Evolutionary conservation across 2,888 invertebrate species (phyloP), one percentile per base, ranked within the genome.

Genomic region (Leptinotarsa rubiginosa): DNA sequence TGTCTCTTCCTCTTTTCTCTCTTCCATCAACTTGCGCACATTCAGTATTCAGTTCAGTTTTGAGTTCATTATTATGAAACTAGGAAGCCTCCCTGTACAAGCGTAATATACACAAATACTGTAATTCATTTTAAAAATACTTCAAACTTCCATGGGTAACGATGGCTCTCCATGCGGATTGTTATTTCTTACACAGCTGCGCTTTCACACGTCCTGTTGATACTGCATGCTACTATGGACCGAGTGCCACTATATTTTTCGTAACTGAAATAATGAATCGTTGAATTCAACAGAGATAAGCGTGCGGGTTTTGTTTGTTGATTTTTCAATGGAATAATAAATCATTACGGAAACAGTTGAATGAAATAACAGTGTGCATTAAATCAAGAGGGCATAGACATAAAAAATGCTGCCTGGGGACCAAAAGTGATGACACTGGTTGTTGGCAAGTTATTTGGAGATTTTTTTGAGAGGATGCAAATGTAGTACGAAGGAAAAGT

Each of bases 181-280:
- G 81, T 82, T 83, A 81, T 84, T 81, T 78, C 81, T 78, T 78
- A 74, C 81, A 80, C 84, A 85, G 82, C 83, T 84, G 85, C 84
- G 83, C 79, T 85, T 85, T 85, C 85, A 80, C 85, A 85, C 85
- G 85, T 84, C 81, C 76, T 84, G 85, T 85, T 85, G 82, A 83
- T 85, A 82, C 83, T 84, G 80, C 82, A 82, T 81, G 81, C 81
- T 82, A 81, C 80, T 74, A 73, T 66, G 69, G 73, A 65, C 74
- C 70, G 73, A 75, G 70, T 73, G 75, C 73, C 75, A 78, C 73
- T 77, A 74, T 70, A 74, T 75, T 75, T 77, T 73, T 70, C 68
- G 71, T 47, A 68, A 68, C 69, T 70, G 62, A 70, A 76, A 72
- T 73, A 75, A 73, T 78, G 75, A 73, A 50, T 62, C 54, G 67